A percentile compares a stretch with the other conserved stretches of the same genome.
Conservation (phyloP, 2,113 vertebrate genomes). For the Micromys minutus region DNA sequence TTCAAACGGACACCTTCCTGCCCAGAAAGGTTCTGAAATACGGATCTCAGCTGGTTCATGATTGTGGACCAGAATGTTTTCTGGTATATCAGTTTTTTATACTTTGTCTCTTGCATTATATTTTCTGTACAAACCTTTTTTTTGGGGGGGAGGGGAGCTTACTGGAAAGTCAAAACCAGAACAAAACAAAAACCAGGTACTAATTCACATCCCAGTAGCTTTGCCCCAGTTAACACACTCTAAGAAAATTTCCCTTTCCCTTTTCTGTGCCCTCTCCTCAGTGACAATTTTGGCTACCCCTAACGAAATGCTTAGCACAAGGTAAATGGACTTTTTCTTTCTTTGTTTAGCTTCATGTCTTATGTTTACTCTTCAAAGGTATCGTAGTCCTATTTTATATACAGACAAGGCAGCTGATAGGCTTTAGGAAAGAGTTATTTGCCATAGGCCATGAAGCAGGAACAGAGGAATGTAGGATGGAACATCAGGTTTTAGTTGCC, state of each 20-base stretch:
- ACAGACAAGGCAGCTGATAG: slow-evolving; percentile 8
- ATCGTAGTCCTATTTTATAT: background rate
- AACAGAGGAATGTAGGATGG: background rate
- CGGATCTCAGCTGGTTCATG: background rate
- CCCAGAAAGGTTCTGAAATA: background rate
- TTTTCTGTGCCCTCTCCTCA: background rate
- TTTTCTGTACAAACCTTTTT: slow-evolving; percentile 21
- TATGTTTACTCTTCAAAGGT: background rate
- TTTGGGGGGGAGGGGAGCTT: no score
- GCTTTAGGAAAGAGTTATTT: background rate
- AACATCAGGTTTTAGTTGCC: background rate
- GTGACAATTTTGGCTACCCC: background rate
- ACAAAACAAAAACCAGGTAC: background rate
- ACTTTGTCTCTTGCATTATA: background rate
- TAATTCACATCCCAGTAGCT: background rate
- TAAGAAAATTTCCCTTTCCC: background rate
- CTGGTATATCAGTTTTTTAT: background rate
- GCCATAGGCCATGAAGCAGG: background rate
- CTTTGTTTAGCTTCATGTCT: slow-evolving; percentile 2
- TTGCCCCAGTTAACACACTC: background rate
- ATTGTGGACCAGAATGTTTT: background rate
- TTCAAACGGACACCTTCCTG: background rate
- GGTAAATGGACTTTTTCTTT: background rate
- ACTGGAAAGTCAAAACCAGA: background rate
- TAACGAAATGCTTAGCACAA: background rate